phyloP scores from a whole-genome alignment of 2,113 vertebrate genomes.

The Psilopogon haemacephalus region DNA sequence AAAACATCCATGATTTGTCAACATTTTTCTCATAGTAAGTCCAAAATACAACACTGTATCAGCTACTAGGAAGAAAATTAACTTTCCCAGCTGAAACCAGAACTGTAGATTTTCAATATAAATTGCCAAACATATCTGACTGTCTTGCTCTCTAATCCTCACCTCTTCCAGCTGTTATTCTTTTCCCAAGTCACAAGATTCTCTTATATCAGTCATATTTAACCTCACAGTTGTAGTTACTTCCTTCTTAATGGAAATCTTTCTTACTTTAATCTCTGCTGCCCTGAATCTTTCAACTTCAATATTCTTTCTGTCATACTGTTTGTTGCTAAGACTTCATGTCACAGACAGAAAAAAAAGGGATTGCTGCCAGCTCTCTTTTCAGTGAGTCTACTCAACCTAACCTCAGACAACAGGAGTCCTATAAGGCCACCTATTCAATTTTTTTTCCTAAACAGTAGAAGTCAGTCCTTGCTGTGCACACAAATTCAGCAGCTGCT shows the following conservation, averaged over 20 bases:
- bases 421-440: background rate
- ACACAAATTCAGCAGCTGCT: slow-evolving; percentile 19
- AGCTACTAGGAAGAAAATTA: background rate
- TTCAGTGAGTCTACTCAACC: background rate
- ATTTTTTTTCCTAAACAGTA: slow-evolving; percentile 8
- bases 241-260: slow-evolving; percentile 31
- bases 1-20: background rate
- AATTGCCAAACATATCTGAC: background rate
- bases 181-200: background rate
- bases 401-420: slow-evolving; percentile 5
- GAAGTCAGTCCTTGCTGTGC: background rate
- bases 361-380: background rate
- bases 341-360: background rate
- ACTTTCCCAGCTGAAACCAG: background rate
- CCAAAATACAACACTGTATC: background rate
- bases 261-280: slow-evolving; percentile 37
- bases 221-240: slow-evolving; percentile 18
- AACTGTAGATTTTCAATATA: background rate
- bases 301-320: slow-evolving; percentile 28
- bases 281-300: slow-evolving; percentile 52
- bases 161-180: background rate
- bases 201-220: background rate
- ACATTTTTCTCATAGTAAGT: background rate
- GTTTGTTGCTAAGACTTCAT: background rate
- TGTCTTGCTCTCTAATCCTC: background rate